Conservation (phyloP, 2,113 vertebrate genomes). For the Scytalopus superciliaris region DNA sequence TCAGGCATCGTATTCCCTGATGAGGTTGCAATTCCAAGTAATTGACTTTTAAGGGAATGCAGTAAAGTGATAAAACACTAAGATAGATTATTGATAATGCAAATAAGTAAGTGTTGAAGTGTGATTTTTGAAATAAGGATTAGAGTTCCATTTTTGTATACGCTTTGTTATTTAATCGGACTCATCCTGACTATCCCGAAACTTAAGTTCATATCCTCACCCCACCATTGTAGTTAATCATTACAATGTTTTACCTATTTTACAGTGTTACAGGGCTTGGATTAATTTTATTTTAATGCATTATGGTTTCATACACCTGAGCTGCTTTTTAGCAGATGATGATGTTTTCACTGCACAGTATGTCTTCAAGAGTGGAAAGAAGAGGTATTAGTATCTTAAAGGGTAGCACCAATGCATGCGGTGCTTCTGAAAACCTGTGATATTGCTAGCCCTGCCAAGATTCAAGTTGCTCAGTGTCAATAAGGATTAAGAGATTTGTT, state of each 20-base stretch:
- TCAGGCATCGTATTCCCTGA: not conserved
- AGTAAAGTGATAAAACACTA: slow-evolving; percentile 22
- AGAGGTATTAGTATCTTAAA: not conserved
- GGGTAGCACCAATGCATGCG: not conserved
- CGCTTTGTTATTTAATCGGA: slow-evolving; percentile 24
- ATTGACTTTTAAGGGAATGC: not conserved
- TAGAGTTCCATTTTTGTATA: not conserved
- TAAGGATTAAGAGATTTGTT: slow-evolving; percentile 44
- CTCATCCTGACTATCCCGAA: not conserved
- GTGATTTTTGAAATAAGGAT: slow-evolving; percentile 35
- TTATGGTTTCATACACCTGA: not conserved
- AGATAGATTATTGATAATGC: slow-evolving; percentile 24
- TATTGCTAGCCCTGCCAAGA: not conserved
- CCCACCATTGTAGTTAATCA: not conserved
- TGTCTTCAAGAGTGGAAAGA: not conserved
- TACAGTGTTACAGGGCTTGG: not conserved
- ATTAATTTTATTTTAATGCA: not conserved
- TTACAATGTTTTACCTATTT: not conserved
- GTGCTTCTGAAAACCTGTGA: not conserved
- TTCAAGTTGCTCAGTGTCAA: not conserved
- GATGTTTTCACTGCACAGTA: not conserved
- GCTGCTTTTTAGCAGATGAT: not conserved
- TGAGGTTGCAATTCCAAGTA: slow-evolving; percentile 32
- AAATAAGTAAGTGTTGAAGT: slow-evolving; percentile 23
- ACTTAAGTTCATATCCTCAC: not conserved